Conservation (phyloP, 2,113 vertebrate species). For the Pseudorasbora parva region DNA sequence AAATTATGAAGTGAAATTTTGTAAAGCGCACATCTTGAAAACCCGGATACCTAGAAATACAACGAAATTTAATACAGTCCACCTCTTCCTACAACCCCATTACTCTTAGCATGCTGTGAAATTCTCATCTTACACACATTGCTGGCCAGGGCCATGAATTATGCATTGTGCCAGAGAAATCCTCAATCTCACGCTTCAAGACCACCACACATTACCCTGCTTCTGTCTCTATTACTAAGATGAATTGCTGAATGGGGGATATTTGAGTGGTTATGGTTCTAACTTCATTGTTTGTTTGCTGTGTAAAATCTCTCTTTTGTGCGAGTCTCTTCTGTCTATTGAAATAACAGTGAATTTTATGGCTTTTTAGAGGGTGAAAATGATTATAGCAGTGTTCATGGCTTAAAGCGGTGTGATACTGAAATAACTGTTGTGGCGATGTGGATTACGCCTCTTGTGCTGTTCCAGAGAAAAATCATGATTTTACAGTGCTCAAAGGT, state of each 20-base stretch:
- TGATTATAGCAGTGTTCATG: constrained; percentile 51
- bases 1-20: background rate
- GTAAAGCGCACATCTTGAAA: constrained; percentile 72
- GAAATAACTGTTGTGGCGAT: constrained; percentile 39
- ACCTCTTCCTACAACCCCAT: constrained; percentile 82
- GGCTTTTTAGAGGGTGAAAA: constrained; percentile 61
- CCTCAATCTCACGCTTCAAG: constrained; percentile 97
- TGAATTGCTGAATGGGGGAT: constrained; percentile 94
- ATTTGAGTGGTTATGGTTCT: constrained; percentile 88
- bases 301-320: constrained; percentile 68
- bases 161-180: constrained; percentile 99
- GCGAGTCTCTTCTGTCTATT: constrained; percentile 58
- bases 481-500: background rate
- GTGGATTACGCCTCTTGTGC: constrained; percentile 15
- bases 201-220: constrained; percentile 93
- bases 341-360: constrained; percentile 62
- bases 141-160: constrained; percentile 98
- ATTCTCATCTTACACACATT: constrained; percentile 99
- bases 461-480: constrained; percentile 7
- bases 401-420: constrained; percentile 52
- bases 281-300: constrained; percentile 92
- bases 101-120: constrained; percentile 97
- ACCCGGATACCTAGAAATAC: constrained; percentile 81
- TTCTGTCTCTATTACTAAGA: constrained; percentile 99
- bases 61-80: constrained; percentile 83